Conservation (phyloP, 2,797 vertebrate species). For the Eutrigla gurnardus region DNA sequence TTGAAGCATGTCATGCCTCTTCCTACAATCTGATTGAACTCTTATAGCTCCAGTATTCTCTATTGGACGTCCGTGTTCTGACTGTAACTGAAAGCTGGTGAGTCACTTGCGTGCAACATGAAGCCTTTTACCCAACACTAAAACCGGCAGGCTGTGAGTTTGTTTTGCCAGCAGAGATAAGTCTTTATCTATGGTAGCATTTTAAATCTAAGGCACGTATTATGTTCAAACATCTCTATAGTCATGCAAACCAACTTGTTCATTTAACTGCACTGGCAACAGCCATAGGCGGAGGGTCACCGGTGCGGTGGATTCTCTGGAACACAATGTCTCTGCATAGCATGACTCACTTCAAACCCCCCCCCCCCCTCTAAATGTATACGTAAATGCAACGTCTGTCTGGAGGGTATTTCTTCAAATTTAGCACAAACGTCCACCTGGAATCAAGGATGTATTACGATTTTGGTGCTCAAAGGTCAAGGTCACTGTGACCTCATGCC, state of each 20-base stretch:
- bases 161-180: constrained; percentile 16
- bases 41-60: constrained; percentile 4
- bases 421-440: too few relatives aligned
- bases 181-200: neutral
- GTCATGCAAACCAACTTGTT: neutral
- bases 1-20: neutral
- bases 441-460: too few relatives aligned
- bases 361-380: too few relatives aligned
- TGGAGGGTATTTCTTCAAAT: too few relatives aligned
- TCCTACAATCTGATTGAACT: constrained; percentile 1
- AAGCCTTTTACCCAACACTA: constrained; percentile 12
- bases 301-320: too few relatives aligned
- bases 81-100: constrained; percentile 8
- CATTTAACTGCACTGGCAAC: neutral
- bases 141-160: neutral
- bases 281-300: neutral
- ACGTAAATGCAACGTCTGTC: too few relatives aligned
- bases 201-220: constrained; percentile 1
- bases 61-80: neutral
- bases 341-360: too few relatives aligned
- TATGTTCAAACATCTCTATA: neutral
- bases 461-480: too few relatives aligned
- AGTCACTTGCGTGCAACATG: neutral
- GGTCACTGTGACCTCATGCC: too few relatives aligned
- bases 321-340: too few relatives aligned